Base-by-base conservation (phyloP, 1,140 invertebrate genomes). In the Drosophila truncata region DNA sequence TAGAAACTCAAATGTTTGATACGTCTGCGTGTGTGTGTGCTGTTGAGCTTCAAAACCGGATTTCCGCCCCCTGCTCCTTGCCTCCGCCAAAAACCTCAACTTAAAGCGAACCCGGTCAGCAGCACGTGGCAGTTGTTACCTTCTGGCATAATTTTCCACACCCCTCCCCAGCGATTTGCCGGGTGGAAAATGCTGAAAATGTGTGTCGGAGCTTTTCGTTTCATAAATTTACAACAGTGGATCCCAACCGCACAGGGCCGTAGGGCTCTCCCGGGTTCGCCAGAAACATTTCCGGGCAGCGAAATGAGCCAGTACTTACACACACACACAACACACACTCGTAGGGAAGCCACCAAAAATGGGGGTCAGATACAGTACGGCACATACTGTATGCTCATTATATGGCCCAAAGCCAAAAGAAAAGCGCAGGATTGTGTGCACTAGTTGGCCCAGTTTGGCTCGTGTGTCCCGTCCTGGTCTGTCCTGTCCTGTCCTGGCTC, bases 91-190 rank as follows among this genome's bases (percentile, higher is more conserved):
- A 35, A 70, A 58, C 29, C 23, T 29, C n/a, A 77, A 69, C 57
- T 60, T 46, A 46, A 76, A 60, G 47, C 46, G 55, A 77, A 49
- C 49, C 49, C 64, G 58, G 52, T 39, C 63, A 46, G 60, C 47
- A 52, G 72, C 73, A 76, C 72, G 73, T 76, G 73, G 73, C 72
- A 42, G 52, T 75, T 66, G 47, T 66, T 76, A 67, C 62, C 72
- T 76, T 41, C 52, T 65, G 72, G 62, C 73, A 57, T 76, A 58
- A 57, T 58, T 57, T 72, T 27, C 46, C 37, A 9, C 27, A 20
- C 27, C 13, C 73, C 42, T 75, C 42, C 60, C 72, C 52, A 76
- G 72, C 46, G 50, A 58, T 35, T 61, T n/a, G 27, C 23, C n/a
- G 44, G 41, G 11, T 23, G 31, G 31, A 54, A 54, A 58, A 60